A percentile compares a stretch with the other conserved stretches of the same genome.
Conservation (phyloP, 1,140 invertebrate genomes). For the Tetramorium alpestre region DNA sequence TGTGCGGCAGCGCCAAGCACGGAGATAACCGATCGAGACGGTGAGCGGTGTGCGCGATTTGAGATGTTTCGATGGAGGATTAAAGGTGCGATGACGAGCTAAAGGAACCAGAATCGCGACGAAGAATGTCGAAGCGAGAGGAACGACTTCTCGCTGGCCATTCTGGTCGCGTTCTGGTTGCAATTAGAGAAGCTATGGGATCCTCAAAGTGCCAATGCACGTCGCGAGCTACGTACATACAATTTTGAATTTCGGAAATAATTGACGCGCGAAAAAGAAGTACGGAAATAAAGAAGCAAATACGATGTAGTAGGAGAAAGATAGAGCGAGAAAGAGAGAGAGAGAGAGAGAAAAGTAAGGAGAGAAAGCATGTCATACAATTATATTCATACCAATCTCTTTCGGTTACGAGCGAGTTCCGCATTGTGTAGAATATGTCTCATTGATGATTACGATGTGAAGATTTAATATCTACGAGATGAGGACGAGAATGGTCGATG, state of each 20-base stretch:
- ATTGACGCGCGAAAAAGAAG: constrained; percentile 63
- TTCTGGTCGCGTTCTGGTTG: constrained; percentile 33
- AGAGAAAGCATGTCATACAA: constrained; percentile 58
- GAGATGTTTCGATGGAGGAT: constrained; percentile 51
- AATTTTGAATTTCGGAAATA: constrained; percentile 67
- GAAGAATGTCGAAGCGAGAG: background rate
- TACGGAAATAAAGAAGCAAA: constrained; percentile 36
- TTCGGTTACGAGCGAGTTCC: constrained; percentile 85
- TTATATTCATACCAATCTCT: constrained; percentile 81
- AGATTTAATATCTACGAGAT: constrained; percentile 65
- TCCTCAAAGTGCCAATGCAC: constrained; percentile 72
- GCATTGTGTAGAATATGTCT: constrained; percentile 81
- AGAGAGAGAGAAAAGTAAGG: constrained; percentile 49
- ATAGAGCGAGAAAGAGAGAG: constrained; percentile 55
- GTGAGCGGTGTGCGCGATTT: constrained; percentile 60
- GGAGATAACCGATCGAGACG: constrained; percentile 29
- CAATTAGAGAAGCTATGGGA: constrained; percentile 66
- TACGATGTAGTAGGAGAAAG: constrained; percentile 58
- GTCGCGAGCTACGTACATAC: constrained; percentile 70
- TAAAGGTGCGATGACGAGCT: constrained; percentile 64
- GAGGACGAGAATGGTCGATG: constrained; percentile 69
- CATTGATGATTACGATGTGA: constrained; percentile 73
- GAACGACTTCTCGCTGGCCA: background rate
- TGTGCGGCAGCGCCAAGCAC: background rate
- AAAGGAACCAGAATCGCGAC: constrained; percentile 32